Base-by-base conservation (phyloP, 2,113 vertebrate genomes). In the Ellobius talpinus region DNA sequence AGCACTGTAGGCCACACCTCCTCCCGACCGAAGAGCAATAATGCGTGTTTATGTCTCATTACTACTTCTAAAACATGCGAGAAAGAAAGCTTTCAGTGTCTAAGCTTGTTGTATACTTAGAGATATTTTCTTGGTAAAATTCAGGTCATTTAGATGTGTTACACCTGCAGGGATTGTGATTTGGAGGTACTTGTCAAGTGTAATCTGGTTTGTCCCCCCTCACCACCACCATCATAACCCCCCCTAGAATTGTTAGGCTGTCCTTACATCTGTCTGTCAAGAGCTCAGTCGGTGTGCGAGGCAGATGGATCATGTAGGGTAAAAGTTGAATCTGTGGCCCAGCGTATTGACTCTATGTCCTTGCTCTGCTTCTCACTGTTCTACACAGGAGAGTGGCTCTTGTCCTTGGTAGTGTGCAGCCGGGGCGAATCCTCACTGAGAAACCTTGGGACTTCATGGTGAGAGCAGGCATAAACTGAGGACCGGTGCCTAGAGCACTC, bases 131-230 rank as follows among this genome's bases (percentile, higher is more conserved):
- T 87, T 96, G 94, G 33, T 58, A 58, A 95, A 87, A 93, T 66
- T 65, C 87, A 87, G 91, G 89, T 93, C 85, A 81, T 81, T 94
- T 86, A 72, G 94, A 95, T 42, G 70, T 70, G 95, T 96, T 96
- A 92, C 52, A 94, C 47, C 91, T 68, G 72, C 78, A 93, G 91
- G 66, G 92, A 96, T 91, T 78, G 74, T 95, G 45, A 94, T 87
- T 94, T 66, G 92, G 95, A 82, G 87, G 66, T 87, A 96, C 21
- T 89, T 84, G 74, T 82, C 63, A 76, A 96, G 86, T 94, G 70
- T 91, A 55, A 87, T 96, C 93, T 92, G 55, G 90, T 94, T 96
- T 95, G 33, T 61, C 87, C 5, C 0, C 4, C 33, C 3, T 9
- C 36, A 3, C 31, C 45, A 11, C 65, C 29, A 47, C 3, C 19